Conservation (phyloP, 2,888 invertebrate species). For the Empis stercorea region DNA sequence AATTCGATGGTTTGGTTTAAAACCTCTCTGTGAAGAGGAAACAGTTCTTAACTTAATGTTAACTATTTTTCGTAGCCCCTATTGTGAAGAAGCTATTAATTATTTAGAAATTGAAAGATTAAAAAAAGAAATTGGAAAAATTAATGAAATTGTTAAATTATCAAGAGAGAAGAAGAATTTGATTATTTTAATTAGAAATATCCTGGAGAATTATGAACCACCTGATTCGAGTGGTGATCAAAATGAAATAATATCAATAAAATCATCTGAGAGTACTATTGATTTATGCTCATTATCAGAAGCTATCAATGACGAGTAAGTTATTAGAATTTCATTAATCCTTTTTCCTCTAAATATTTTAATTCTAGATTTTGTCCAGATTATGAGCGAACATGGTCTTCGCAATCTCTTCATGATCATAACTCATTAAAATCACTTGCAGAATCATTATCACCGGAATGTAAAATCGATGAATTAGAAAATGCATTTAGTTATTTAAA, state of each 20-base stretch:
- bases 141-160: slow-evolving; percentile 19
- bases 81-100: slow-evolving; percentile 17
- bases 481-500: slow-evolving; percentile 23
- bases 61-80: slow-evolving; percentile 23
- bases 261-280: slow-evolving; percentile 6
- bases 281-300: not conserved
- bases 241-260: slow-evolving; percentile 9
- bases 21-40: slow-evolving; percentile 21
- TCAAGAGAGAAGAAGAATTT: slow-evolving; percentile 11
- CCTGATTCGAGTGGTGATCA: slow-evolving; percentile 1
- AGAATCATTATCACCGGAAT: slow-evolving; percentile 17
- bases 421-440: slow-evolving; percentile 22
- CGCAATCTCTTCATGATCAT: slow-evolving; percentile 21
- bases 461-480: slow-evolving; percentile 16
- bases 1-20: slow-evolving; percentile 29
- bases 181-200: slow-evolving; percentile 18
- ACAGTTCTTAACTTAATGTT: slow-evolving; percentile 24
- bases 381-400: slow-evolving; percentile 27
- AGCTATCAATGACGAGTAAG: slow-evolving; percentile 3
- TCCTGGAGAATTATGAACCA: slow-evolving; percentile 11
- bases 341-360: not conserved
- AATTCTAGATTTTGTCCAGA: slow-evolving; percentile 11
- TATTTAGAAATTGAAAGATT: slow-evolving; percentile 22
- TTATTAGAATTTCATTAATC: not conserved
- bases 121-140: slow-evolving; percentile 24